Evolutionary conservation across 2,113 vertebrate species (phyloP).

Genomic region (Candoia aspera): DNA sequence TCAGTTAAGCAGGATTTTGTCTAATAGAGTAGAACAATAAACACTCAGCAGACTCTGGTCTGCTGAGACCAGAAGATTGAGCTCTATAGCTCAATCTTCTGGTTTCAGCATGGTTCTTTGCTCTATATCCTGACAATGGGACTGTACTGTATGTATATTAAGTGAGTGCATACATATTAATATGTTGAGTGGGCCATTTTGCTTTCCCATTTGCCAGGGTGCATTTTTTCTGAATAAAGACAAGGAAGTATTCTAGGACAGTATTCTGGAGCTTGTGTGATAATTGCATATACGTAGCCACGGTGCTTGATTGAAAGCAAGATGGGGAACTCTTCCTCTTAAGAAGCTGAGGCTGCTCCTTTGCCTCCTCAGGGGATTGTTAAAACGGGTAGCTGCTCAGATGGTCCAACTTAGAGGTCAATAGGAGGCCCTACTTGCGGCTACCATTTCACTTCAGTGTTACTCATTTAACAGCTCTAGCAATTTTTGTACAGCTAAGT

Average conservation of each 20-base stretch:
- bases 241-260: not conserved
- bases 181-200: not conserved
- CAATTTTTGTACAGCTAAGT: not conserved
- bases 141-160: too few species aligned
- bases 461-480: slow-evolving; percentile 6
- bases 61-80: too few species aligned
- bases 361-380: not conserved
- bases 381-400: not conserved
- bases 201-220: not conserved
- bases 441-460: slow-evolving; percentile 7
- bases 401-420: not conserved
- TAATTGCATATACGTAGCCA: not conserved
- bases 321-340: not conserved
- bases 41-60: too few species aligned
- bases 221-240: not conserved
- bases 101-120: too few species aligned
- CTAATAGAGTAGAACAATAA: too few species aligned
- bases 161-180: not conserved
- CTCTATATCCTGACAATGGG: too few species aligned
- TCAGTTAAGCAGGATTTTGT: too few species aligned
- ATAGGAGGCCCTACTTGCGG: slow-evolving; percentile 1
- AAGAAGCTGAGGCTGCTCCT: slow-evolving; percentile 1
- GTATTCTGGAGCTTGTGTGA: not conserved
- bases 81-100: too few species aligned
- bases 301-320: slow-evolving; percentile 3